Evolutionary conservation across 92 coral and sea anemone species (phyloP).

Genomic region (Phymanthus crucifer): DNA sequence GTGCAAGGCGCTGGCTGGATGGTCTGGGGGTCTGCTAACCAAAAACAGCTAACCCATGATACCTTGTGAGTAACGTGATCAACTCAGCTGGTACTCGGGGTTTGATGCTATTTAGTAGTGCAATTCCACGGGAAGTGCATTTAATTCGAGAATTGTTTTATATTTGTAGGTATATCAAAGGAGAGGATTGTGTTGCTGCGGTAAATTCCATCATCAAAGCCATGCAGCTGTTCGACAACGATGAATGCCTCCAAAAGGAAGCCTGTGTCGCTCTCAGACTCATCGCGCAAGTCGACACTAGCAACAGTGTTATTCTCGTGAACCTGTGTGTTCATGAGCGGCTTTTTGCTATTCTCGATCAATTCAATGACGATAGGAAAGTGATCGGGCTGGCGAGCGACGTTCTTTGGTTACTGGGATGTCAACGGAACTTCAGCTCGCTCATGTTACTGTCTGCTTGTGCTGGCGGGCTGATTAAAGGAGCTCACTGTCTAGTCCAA

Average conservation of each 20-base stretch:
- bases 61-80: no score
- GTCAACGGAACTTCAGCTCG: slow-evolving; percentile 70
- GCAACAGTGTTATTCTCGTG: slow-evolving; percentile 67
- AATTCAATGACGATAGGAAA: slow-evolving; percentile 62
- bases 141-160: not conserved
- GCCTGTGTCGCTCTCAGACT: slow-evolving; percentile 80
- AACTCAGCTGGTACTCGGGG: no score
- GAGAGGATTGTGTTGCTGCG: slow-evolving; percentile 41
- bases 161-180: slow-evolving; percentile 41
- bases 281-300: slow-evolving; percentile 68
- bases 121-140: no score
- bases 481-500: slow-evolving; percentile 77
- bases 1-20: no score
- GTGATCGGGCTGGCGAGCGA: slow-evolving; percentile 71
- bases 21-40: no score
- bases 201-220: slow-evolving; percentile 58
- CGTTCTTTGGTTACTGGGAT: slow-evolving; percentile 82
- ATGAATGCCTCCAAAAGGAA: slow-evolving; percentile 71
- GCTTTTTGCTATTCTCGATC: slow-evolving; percentile 70
- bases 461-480: slow-evolving; percentile 76
- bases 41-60: no score
- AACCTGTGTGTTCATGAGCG: slow-evolving; percentile 80
- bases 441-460: slow-evolving; percentile 83
- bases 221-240: slow-evolving; percentile 58
- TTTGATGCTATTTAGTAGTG: no score